Base-by-base conservation (phyloP, 2,888 invertebrate genomes). In the Chorisops tibialis region DNA sequence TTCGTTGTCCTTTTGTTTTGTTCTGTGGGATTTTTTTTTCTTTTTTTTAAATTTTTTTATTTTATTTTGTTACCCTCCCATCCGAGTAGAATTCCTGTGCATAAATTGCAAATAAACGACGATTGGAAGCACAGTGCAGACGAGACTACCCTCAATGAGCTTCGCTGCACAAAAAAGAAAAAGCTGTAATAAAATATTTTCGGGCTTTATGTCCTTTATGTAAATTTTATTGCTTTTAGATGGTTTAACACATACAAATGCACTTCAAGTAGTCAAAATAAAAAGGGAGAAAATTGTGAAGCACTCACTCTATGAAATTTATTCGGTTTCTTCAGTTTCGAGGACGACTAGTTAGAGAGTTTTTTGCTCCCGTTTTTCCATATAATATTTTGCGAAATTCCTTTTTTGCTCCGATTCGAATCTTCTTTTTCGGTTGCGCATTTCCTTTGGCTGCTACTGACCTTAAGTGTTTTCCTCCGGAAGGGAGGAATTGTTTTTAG, bases 151-250 rank as follows among this genome's bases (percentile, higher is more conserved):
- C 45, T 45, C 56, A 56, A 45, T 56, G 45, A 56, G 56, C 56
- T 45, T 43, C 43, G 30, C 16, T 30, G 41, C 19, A n/a, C 43
- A 56, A 56, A 43, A 45, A 45, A 18, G 43, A 30, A 4, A 56
- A 56, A 50, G 50, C 18, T 58, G 58, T 43, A 58, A 58, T 58
- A 61, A 50, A 38, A 51, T 52, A 45, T 61, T 56, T 52, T 61
- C 52, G 56, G 41, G 48, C 49, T 61, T 61, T 61, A 61, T 61
- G 61, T 54, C 35, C 51, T 61, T 49, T 61, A 61, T 61, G 61
- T 41, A 56, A 61, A 61, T 61, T 54, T 54, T 61, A 61, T 61
- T 61, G 61, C 61, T 49, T 61, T 61, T 61, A 61, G 61, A 61
- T 61, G 61, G 54, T 61, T 61, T 61, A 51, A 61, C 61, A 61